A percentile compares a stretch with the other conserved stretches of the same genome.
These are phyloP conservation scores for Setipinna tenuifilis DNA, from an alignment of 2,797 vertebrate genomes.

Conservation along the genomic window DNA sequence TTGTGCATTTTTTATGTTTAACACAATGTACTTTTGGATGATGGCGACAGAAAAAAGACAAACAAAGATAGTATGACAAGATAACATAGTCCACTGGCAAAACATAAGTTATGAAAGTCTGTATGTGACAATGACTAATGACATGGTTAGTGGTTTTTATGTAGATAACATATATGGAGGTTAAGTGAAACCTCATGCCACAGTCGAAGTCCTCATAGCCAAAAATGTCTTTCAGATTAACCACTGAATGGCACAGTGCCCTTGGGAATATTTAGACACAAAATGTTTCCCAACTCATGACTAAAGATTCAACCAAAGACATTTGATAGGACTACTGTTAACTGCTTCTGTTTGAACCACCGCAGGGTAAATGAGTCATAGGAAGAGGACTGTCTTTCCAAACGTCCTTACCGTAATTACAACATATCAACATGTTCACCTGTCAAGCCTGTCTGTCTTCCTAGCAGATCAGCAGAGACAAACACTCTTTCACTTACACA, in stretches of 20 bases:
- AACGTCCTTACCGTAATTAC: constrained; percentile 37
- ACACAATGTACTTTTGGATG: too few relatives aligned
- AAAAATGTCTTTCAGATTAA: background rate
- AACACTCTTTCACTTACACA: background rate
- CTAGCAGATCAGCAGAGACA: background rate
- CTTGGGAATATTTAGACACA: background rate
- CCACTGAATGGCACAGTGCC: background rate
- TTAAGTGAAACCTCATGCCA: background rate
- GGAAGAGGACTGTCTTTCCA: constrained; percentile 31
- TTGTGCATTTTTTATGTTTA: too few relatives aligned
- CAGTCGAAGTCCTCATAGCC: background rate
- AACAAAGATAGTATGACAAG: too few relatives aligned
- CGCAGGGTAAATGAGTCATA: constrained; percentile 45
- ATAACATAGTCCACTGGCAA: too few relatives aligned
- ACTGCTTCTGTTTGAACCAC: background rate
- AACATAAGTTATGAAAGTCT: too few relatives aligned
- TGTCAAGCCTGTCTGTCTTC: constrained; percentile 9
- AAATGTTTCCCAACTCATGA: background rate
- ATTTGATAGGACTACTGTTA: background rate
- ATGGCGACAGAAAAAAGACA: too few relatives aligned
- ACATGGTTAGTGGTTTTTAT: background rate
- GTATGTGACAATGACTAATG: too few relatives aligned
- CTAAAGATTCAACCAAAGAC: constrained; percentile 6
- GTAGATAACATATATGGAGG: background rate
- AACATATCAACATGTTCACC: constrained; percentile 30